Conservation (phyloP, 2,113 vertebrate species). For the Nannospalax galili region DNA sequence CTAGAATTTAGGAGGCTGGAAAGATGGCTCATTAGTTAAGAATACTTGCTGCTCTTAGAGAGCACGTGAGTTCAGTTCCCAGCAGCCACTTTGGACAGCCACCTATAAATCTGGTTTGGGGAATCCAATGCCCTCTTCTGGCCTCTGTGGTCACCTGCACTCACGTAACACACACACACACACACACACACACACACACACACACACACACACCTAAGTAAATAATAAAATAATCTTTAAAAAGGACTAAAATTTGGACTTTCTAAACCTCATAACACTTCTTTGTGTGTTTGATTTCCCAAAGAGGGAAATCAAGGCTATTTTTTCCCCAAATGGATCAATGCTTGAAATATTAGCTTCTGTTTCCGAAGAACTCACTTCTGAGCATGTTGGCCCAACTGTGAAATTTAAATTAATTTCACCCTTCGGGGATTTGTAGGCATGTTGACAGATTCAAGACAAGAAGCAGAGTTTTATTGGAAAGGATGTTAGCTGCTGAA, state of each 20-base stretch:
- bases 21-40: background rate
- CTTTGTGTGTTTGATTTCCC: background rate
- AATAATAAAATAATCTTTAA: background rate
- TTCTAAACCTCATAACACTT: background rate
- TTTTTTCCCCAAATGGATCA: constrained; percentile 31
- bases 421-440: constrained; percentile 69
- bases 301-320: background rate
- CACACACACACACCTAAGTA: background rate
- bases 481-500: constrained; percentile 40
- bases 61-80: background rate
- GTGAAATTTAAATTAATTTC: constrained; percentile 76
- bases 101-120: background rate
- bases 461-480: constrained; percentile 52
- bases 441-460: constrained; percentile 68
- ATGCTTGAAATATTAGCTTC: constrained; percentile 50
- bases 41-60: background rate
- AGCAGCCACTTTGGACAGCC: too few relatives aligned
- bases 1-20: background rate
- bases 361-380: constrained; percentile 65
- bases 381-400: constrained; percentile 57
- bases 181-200: background rate
- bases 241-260: background rate
- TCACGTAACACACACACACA: background rate
- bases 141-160: background rate
- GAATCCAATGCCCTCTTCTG: background rate